Evolutionary conservation across 2,888 invertebrate genomes (phyloP).

Genomic region (Chymomyza caudatula): DNA sequence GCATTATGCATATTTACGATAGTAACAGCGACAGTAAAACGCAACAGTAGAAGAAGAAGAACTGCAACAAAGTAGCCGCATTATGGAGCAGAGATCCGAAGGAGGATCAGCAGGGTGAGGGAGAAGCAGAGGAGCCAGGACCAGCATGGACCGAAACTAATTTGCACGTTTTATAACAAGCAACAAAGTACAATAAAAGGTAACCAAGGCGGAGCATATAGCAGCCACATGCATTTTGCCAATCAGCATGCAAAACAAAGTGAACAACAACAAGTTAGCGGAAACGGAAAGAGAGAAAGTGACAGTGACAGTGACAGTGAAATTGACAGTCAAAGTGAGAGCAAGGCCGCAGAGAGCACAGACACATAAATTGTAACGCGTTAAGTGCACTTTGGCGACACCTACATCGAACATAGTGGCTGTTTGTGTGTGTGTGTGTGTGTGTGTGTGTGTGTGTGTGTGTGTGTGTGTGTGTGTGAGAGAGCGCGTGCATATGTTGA

Average conservation of each 20-base stretch:
- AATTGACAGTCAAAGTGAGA: not conserved
- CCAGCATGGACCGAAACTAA: slow-evolving; percentile 36
- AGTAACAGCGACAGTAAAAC: not conserved
- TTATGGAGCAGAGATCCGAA: not conserved
- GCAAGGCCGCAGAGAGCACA: not conserved
- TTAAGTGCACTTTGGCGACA: not conserved
- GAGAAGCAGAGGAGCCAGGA: too few species aligned
- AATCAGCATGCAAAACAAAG: not conserved
- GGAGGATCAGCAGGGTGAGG: too few species aligned
- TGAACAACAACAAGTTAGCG: not conserved
- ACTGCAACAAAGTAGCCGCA: slow-evolving; percentile 44
- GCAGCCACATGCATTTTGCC: not conserved
- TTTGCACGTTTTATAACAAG: slow-evolving; percentile 47
- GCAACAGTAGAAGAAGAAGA: not conserved
- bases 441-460: not conserved
- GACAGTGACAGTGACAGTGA: not conserved
- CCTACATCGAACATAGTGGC: too few species aligned
- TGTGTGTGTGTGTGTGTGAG: not conserved
- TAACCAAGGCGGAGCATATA: slow-evolving; percentile 1
- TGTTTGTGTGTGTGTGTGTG: not conserved
- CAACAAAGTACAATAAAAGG: slow-evolving; percentile 23
- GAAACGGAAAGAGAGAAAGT: not conserved
- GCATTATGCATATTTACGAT: not conserved
- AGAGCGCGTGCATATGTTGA: not conserved
- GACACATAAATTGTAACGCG: slow-evolving; percentile 2